Evolutionary conservation across 2,113 vertebrate species (phyloP).

Genomic region (Gavialis gangeticus): DNA sequence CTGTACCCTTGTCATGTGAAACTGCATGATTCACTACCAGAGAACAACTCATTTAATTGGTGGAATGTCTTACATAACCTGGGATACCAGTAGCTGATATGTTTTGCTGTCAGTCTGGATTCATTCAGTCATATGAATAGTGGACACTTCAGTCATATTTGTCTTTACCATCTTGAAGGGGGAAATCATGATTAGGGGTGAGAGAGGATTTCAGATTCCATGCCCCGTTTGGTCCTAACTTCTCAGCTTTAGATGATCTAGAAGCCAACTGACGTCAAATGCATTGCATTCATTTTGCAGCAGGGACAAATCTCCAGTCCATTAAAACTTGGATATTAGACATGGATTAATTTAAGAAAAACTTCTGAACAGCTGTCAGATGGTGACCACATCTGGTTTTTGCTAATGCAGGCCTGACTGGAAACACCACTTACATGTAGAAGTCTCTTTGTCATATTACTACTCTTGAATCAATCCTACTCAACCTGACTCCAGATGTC

Average conservation of each 20-base stretch:
- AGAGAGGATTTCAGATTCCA: background rate
- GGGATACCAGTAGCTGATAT: background rate
- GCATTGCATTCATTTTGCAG: background rate
- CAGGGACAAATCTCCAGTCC: background rate
- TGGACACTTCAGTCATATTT: background rate
- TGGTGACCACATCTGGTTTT: background rate
- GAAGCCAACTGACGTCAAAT: background rate
- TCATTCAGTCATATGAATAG: constrained; percentile 7
- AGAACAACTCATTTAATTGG: background rate
- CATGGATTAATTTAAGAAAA: background rate
- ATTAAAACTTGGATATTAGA: background rate
- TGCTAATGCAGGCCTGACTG: background rate
- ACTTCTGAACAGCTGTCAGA: background rate
- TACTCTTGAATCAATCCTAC: background rate
- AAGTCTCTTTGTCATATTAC: background rate
- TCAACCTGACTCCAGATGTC: no score
- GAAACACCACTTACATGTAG: background rate
- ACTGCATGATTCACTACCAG: background rate
- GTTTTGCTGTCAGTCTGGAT: background rate
- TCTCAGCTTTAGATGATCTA: background rate
- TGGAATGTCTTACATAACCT: background rate
- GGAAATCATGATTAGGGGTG: background rate
- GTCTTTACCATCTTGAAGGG: background rate
- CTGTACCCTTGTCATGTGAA: background rate
- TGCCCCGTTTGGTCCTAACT: background rate